Conservation (phyloP, 2,888 invertebrate species). For the Troides aeacus region DNA sequence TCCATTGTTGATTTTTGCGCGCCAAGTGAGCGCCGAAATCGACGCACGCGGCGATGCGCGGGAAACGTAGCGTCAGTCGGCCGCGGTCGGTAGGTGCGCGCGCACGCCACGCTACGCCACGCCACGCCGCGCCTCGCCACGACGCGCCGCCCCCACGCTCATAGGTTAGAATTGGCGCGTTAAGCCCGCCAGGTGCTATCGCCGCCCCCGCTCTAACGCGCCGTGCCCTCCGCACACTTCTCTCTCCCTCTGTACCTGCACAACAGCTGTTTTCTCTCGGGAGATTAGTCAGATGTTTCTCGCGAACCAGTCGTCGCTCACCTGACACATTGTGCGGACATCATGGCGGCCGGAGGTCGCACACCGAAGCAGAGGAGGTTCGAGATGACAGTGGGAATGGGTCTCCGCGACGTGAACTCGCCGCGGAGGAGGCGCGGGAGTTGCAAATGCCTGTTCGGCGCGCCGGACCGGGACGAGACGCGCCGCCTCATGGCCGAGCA, state of each 20-base stretch:
- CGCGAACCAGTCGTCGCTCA: conserved; percentile 71
- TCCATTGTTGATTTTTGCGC: conserved; percentile 70
- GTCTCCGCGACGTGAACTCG: conserved; percentile 60
- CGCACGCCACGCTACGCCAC: conserved; percentile 43
- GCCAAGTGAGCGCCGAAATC: conserved; percentile 76
- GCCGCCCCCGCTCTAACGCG: conserved; percentile 58
- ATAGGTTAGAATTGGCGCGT: conserved; percentile 77
- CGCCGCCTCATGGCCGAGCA: conserved; percentile 80
- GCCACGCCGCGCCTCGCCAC: too few species aligned
- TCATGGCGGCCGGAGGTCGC: conserved; percentile 72
- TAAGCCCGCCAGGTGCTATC: conserved; percentile 71
- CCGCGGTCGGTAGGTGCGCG: conserved; percentile 57
- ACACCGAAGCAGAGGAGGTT: conserved; percentile 72
- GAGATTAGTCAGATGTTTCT: conserved; percentile 80
- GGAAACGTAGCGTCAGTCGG: conserved; percentile 63
- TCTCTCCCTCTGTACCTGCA: conserved; percentile 65
- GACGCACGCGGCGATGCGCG: conserved; percentile 64
- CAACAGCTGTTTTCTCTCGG: conserved; percentile 78
- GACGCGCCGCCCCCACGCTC: conserved; percentile 40
- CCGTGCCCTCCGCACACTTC: conserved; percentile 41
- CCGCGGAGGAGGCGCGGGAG: conserved; percentile 68
- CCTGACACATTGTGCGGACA: conserved; percentile 60
- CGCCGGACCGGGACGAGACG: conserved; percentile 80
- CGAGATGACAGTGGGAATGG: conserved; percentile 64
- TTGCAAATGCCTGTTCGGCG: conserved; percentile 82